phyloP scores from a whole-genome alignment of 2,888 invertebrate genomes.

The Yponomeuta evonymella region DNA sequence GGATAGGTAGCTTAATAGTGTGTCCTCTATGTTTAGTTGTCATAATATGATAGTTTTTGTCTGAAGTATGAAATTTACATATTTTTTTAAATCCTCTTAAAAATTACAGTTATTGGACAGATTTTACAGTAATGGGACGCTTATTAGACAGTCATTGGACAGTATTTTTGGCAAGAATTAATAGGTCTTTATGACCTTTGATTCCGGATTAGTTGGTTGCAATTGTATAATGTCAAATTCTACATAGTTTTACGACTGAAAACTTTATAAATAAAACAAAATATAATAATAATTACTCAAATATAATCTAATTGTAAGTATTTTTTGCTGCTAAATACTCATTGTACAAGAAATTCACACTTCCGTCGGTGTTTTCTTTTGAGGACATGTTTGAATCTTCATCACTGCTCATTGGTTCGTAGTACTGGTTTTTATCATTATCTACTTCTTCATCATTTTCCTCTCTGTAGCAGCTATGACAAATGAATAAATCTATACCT shows the following conservation, averaged over 20 bases:
- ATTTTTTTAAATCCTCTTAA: too few relatives aligned
- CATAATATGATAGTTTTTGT: neutral
- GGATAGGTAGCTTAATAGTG: neutral
- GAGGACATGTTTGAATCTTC: conserved; percentile 7
- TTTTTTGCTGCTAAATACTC: neutral
- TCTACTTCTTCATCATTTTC: conserved; percentile 11
- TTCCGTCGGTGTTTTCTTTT: conserved; percentile 6
- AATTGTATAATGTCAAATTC: conserved; percentile 5
- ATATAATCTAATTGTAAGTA: neutral
- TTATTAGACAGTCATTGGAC: conserved; percentile 17
- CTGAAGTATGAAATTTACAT: neutral
- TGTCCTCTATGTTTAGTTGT: neutral
- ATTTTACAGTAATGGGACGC: conserved; percentile 14
- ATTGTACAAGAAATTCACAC: neutral
- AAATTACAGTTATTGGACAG: conserved; percentile 9
- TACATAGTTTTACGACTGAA: neutral
- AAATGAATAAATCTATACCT: conserved; percentile 20
- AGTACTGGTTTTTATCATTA: neutral
- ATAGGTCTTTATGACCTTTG: conserved; percentile 10
- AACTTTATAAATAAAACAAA: neutral
- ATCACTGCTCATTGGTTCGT: neutral
- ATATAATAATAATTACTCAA: conserved; percentile 2
- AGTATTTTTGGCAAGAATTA: conserved; percentile 11
- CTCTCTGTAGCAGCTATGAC: conserved; percentile 18
- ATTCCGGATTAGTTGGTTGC: conserved; percentile 5